Conservation (phyloP, 2,113 vertebrate species). For the Fulmarus glacialis region DNA sequence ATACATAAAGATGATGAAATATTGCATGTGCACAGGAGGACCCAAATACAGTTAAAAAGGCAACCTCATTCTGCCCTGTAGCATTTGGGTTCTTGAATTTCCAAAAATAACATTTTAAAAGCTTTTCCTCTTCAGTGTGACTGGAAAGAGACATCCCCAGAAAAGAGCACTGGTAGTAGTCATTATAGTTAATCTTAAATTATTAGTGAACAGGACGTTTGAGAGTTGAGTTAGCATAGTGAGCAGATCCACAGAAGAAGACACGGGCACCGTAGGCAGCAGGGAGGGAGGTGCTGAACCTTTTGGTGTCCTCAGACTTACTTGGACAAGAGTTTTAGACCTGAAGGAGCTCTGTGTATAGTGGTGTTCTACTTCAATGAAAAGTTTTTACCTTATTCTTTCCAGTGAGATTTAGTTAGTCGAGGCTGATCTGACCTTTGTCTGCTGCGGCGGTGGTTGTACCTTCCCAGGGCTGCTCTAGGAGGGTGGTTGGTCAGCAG, state of each 20-base stretch:
- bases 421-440: background rate
- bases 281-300: background rate
- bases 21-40: background rate
- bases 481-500: too few species aligned
- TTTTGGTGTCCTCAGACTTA: background rate
- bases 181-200: background rate
- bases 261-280: background rate
- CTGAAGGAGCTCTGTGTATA: background rate
- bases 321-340: background rate
- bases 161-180: background rate
- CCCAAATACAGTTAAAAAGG: background rate
- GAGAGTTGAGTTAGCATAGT: background rate
- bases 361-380: background rate
- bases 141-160: background rate
- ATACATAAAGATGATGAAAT: background rate
- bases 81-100: background rate
- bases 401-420: background rate
- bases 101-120: background rate
- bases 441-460: background rate
- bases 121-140: background rate
- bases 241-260: background rate
- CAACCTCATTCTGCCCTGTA: background rate
- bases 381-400: background rate
- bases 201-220: background rate
- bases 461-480: background rate